phyloP scores from a whole-genome alignment of 2,888 invertebrate genomes.

The Polyommatus iphigenia region DNA sequence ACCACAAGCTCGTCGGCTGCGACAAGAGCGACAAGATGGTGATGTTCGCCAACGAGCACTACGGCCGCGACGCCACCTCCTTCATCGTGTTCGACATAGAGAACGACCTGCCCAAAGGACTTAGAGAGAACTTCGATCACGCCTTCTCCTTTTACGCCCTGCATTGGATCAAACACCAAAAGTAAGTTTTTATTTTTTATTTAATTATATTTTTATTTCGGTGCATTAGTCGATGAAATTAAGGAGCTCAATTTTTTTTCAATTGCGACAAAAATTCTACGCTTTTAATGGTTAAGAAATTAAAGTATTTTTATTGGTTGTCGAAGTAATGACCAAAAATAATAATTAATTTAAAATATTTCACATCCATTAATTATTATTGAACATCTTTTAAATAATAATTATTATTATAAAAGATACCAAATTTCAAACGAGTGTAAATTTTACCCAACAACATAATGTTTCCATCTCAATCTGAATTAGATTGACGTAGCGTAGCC shows the following conservation, averaged over 20 bases:
- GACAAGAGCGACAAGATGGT: slow-evolving; percentile 88
- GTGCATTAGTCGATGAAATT: not conserved
- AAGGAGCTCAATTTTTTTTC: not conserved
- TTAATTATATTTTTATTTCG: too few relatives aligned
- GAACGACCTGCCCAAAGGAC: slow-evolving; percentile 67
- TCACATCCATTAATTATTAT: too few relatives aligned
- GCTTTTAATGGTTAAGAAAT: not conserved
- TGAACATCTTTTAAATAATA: too few relatives aligned
- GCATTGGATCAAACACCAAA: slow-evolving; percentile 88
- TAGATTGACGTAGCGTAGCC: not conserved
- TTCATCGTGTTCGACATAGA: slow-evolving; percentile 82
- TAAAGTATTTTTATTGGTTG: not conserved
- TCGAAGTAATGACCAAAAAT: not conserved
- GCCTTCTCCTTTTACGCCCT: slow-evolving; percentile 88
- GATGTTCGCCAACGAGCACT: slow-evolving; percentile 80
- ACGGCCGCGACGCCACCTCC: slow-evolving; percentile 64
- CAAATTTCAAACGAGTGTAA: too few relatives aligned
- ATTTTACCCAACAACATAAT: not conserved
- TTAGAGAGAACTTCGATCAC: slow-evolving; percentile 81
- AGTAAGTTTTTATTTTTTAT: slow-evolving; percentile 65
- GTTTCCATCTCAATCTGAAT: not conserved
- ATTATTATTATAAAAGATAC: too few relatives aligned
- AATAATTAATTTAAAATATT: too few relatives aligned
- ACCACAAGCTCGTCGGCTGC: slow-evolving; percentile 78
- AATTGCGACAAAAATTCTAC: not conserved